Evolutionary conservation across 2,113 vertebrate species (phyloP).

Genomic region (Oreocharis arfaki): DNA sequence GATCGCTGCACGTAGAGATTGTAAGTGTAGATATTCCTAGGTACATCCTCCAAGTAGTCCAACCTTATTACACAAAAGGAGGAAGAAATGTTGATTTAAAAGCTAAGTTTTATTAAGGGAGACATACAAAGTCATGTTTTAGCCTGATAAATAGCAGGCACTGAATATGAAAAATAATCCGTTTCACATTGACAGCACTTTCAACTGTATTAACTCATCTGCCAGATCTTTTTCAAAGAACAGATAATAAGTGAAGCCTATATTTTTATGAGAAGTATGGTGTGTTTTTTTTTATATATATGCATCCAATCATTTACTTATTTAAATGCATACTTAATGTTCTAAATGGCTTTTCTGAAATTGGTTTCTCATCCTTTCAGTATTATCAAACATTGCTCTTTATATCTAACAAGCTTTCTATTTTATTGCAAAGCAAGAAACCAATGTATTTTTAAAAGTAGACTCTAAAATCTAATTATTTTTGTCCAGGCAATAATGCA

Average conservation of each 20-base stretch:
- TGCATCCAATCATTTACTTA: background rate
- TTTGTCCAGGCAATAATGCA: background rate
- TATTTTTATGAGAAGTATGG: background rate
- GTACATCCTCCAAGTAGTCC: background rate
- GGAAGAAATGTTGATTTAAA: background rate
- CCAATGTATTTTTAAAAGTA: background rate
- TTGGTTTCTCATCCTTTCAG: background rate
- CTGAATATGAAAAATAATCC: background rate
- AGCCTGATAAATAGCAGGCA: background rate
- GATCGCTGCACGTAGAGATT: background rate
- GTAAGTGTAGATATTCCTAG: background rate
- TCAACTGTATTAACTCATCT: background rate
- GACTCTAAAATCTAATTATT: background rate
- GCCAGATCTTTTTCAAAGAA: background rate
- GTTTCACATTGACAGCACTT: background rate
- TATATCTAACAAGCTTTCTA: background rate
- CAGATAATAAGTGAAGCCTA: background rate
- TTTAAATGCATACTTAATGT: background rate
- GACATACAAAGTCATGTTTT: background rate
- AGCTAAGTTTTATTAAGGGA: background rate
- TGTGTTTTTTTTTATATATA: background rate
- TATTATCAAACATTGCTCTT: background rate
- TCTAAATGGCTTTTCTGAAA: background rate
- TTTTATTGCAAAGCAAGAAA: background rate
- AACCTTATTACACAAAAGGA: background rate